Base-by-base conservation (phyloP, 2,888 invertebrate species). In the Leucoptera coffeella region DNA sequence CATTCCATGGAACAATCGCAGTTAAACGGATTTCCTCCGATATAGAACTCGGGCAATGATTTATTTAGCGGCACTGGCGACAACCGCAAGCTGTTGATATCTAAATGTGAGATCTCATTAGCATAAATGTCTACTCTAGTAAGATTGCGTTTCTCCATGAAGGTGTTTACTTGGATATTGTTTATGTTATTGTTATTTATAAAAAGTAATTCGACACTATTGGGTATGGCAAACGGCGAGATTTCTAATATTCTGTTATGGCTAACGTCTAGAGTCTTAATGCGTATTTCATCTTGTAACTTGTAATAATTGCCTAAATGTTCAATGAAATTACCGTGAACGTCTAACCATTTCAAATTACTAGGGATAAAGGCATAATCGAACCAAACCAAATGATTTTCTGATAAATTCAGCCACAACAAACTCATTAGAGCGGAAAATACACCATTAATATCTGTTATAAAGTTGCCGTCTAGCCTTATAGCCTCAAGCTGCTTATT, bases 1-100 rank as follows among this genome's bases (percentile, higher is more conserved):
- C 94, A 95, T 55, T 92, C 92, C 90, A 94, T 90, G 26, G 86
- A 84, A 59, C 95, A 94, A 61, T 92, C 91, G 61, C 94, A 95
- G 49, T 86, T 82, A 64, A 94, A 89, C 33, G 93, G 93, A 71
- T 95, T 95, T 38, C 88, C 88, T 38, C 89, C 91, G 42, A 94
- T 75, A 55, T 89, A 91, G 62, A 94, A 88, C 60, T 92, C 89
- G 4, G 92, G 90, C 38, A 89, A 69, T 10, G 82, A 75, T 46
- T 82, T 82, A 45, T 83, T 83, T 29, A 75, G 73, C 24, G 85
- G 78, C 35, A 86, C 80, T 17, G 82, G 81, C 23, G 82, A 78
- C 40, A 90, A 74, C 34, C 88, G 77, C 42, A 92, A 71, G 35
- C 89, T 82, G 48, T 86, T 85, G 46, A 90, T 71, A 47, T 90